Conservation (phyloP, 2,113 vertebrate genomes). For the Salvelinus sp. region DNA sequence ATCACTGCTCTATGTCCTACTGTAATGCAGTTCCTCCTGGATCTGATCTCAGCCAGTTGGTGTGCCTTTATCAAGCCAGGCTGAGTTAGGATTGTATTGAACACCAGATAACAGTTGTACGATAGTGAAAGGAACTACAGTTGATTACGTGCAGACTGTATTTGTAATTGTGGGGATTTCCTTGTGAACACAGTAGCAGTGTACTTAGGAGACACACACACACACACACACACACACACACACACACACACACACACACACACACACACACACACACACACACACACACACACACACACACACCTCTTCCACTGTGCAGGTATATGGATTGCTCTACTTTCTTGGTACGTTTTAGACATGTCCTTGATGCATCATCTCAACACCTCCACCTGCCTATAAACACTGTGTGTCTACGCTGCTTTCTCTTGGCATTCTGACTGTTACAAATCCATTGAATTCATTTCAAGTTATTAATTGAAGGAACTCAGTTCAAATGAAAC, state of each 20-base stretch:
- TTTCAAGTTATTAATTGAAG: too few species aligned
- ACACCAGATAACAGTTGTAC: background rate
- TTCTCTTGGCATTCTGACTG: too few species aligned
- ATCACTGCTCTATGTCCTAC: background rate
- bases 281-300: too few species aligned
- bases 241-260: too few species aligned
- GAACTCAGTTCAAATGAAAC: too few species aligned
- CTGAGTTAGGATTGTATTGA: background rate
- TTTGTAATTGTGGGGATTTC: slow-evolving; percentile 45
- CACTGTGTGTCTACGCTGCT: slow-evolving; percentile 3
- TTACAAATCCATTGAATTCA: too few species aligned
- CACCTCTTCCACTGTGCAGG: too few species aligned
- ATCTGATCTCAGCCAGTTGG: slow-evolving; percentile 56
- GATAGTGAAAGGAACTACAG: slow-evolving; percentile 27
- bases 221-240: too few species aligned
- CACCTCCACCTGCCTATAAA: slow-evolving; percentile 51
- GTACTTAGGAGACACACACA: slow-evolving; percentile 32
- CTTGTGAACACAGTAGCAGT: slow-evolving; percentile 51
- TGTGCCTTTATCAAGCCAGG: slow-evolving; percentile 51
- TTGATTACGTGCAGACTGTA: slow-evolving; percentile 43
- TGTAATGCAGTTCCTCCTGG: slow-evolving; percentile 48
- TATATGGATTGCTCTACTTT: too few species aligned
- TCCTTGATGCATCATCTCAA: slow-evolving; percentile 34
- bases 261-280: too few species aligned
- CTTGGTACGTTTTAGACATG: too few species aligned